phyloP scores from a whole-genome alignment of 1,140 invertebrate species.

The Stegodyphus dumicola region DNA sequence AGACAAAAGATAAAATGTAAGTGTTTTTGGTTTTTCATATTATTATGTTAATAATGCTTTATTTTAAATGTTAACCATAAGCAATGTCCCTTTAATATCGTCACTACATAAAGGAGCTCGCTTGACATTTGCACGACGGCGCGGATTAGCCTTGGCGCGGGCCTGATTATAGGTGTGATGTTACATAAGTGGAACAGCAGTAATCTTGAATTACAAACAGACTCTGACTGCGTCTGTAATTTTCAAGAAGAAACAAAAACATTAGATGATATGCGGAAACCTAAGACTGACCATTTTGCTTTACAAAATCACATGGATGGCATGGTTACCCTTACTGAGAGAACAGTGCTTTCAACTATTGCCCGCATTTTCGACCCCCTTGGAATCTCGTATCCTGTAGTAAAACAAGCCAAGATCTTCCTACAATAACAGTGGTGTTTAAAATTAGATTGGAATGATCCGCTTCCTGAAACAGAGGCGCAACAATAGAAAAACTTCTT shows the following conservation, averaged over 20 bases:
- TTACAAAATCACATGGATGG: conserved; percentile 1
- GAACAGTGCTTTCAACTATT: conserved; percentile 47
- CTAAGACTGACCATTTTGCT: conserved; percentile 16
- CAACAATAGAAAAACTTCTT: conserved; percentile 40
- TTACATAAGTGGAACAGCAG: neutral
- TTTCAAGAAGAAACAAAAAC: conserved; percentile 1
- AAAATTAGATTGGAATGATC: conserved; percentile 60
- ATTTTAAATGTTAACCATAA: no score
- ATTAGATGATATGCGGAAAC: conserved; percentile 29
- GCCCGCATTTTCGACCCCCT: conserved; percentile 59
- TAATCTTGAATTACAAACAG: neutral
- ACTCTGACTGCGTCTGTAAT: neutral
- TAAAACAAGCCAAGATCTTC: conserved; percentile 55
- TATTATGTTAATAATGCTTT: no score
- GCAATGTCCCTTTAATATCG: no score
- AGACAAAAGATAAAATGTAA: no score
- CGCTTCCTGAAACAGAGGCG: conserved; percentile 15
- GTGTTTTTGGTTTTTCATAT: no score
- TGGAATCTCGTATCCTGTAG: conserved; percentile 57
- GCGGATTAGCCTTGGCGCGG: no score
- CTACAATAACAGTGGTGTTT: conserved; percentile 57
- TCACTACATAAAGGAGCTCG: no score
- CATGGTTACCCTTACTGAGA: conserved; percentile 39
- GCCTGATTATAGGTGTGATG: no score
- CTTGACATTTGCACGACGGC: no score